These are phyloP conservation scores for Eupeodes latifasciatus DNA, from an alignment of 2,888 invertebrate genomes.

Conservation along the genomic window DNA sequence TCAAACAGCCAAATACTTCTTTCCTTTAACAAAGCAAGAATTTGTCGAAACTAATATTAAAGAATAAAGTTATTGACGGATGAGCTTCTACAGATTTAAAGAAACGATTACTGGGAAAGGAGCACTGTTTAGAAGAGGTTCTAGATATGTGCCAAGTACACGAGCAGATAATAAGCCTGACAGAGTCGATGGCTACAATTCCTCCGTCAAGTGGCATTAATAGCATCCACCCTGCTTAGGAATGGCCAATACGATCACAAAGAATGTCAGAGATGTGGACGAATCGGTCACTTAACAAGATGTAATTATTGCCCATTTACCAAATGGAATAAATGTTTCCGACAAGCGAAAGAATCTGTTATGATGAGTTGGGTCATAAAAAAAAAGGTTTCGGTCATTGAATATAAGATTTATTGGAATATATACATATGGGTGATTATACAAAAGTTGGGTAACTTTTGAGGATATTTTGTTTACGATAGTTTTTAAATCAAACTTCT, in stretches of 20 bases:
- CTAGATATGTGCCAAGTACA: slow-evolving; percentile 32
- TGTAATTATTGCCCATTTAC: too few species aligned
- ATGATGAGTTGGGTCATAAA: too few species aligned
- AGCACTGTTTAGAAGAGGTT: slow-evolving; percentile 29
- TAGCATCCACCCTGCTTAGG: slow-evolving; percentile 7
- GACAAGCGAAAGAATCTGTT: too few species aligned
- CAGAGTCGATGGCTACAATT: slow-evolving; percentile 19
- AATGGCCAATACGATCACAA: neutral
- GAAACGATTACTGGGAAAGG: slow-evolving; percentile 25
- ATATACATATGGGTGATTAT: too few species aligned
- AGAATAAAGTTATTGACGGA: slow-evolving; percentile 54
- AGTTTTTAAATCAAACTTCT: too few species aligned
- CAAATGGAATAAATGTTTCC: too few species aligned
- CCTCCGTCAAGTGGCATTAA: slow-evolving; percentile 24
- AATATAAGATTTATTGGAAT: too few species aligned
- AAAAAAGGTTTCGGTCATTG: too few species aligned
- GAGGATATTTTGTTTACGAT: too few species aligned
- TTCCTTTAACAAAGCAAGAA: slow-evolving; percentile 57
- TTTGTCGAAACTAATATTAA: slow-evolving; percentile 70
- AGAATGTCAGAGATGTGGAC: slow-evolving; percentile 18
- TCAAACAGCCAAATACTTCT: slow-evolving; percentile 63
- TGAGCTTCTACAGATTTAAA: neutral
- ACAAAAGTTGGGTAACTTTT: too few species aligned
- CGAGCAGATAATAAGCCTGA: slow-evolving; percentile 10
- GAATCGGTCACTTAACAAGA: too few species aligned